Conservation (phyloP, 2,113 vertebrate species). For the Mionectes macconnelli region DNA sequence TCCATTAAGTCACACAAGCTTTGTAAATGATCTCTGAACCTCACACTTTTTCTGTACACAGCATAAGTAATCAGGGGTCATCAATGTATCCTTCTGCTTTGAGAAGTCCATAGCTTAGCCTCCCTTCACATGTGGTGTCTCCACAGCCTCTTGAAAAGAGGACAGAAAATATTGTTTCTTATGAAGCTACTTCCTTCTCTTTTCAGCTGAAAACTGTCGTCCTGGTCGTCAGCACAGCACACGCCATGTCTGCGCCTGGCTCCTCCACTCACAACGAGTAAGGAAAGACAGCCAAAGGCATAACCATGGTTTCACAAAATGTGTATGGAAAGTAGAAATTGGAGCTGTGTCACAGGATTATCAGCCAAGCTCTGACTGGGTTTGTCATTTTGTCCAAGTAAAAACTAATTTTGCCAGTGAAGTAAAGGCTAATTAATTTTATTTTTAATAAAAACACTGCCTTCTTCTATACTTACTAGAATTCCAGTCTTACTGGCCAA, state of each 20-base stretch:
- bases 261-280: not conserved
- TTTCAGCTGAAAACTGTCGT: not conserved
- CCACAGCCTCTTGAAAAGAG: not conserved
- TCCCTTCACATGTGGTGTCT: not conserved
- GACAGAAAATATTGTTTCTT: not conserved
- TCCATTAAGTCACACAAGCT: not conserved
- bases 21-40: not conserved
- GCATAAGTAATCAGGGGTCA: not conserved
- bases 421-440: not conserved
- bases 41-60: not conserved
- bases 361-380: not conserved
- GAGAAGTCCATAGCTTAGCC: not conserved
- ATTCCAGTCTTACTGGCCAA: not conserved
- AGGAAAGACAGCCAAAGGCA: not conserved
- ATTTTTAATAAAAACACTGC: not conserved
- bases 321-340: not conserved
- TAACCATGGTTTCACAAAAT: not conserved
- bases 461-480: not conserved
- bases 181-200: not conserved
- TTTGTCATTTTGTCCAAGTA: not conserved
- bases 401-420: not conserved
- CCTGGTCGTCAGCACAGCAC: not conserved
- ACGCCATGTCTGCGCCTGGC: accelerated
- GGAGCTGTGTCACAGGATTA: not conserved
- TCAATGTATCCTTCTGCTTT: not conserved